Conservation (phyloP, 37 sponge, comb jelly and placozoan species). For the Axinella damicornis region DNA sequence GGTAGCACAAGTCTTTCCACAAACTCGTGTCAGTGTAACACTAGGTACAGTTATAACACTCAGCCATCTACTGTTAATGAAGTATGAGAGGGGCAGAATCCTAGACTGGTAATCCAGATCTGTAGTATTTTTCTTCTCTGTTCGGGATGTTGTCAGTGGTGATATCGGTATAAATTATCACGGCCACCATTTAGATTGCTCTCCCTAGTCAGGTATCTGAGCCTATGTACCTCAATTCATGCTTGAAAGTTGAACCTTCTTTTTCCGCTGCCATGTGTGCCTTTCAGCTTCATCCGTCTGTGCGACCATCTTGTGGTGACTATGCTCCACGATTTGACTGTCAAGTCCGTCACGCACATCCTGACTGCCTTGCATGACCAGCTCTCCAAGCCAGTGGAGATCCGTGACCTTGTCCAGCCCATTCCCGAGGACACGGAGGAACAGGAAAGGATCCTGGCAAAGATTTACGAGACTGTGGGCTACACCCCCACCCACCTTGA, state of each 20-base stretch:
- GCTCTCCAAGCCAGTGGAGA: conserved; percentile 39
- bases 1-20: conserved; percentile 14
- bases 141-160: not conserved
- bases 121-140: too few species aligned
- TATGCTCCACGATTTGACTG: conserved; percentile 84
- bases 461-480: conserved; percentile 50
- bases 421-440: conserved; percentile 61
- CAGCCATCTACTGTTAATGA: not conserved
- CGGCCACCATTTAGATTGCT: too few species aligned
- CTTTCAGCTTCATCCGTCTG: conserved; percentile 85
- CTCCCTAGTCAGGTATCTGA: too few species aligned
- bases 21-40: not conserved
- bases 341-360: conserved; percentile 63
- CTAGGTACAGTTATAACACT: not conserved
- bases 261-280: not conserved
- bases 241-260: not conserved
- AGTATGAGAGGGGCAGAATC: too few species aligned
- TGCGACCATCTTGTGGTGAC: conserved; percentile 90
- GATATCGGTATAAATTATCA: too few species aligned
- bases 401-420: conserved; percentile 54
- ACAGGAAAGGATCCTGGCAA: conserved; percentile 1
- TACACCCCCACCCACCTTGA: conserved; percentile 50
- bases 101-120: too few species aligned
- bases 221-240: too few species aligned
- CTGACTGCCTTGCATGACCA: conserved; percentile 66